phyloP scores from a whole-genome alignment of 2,888 invertebrate species.

The Nomada flava region DNA sequence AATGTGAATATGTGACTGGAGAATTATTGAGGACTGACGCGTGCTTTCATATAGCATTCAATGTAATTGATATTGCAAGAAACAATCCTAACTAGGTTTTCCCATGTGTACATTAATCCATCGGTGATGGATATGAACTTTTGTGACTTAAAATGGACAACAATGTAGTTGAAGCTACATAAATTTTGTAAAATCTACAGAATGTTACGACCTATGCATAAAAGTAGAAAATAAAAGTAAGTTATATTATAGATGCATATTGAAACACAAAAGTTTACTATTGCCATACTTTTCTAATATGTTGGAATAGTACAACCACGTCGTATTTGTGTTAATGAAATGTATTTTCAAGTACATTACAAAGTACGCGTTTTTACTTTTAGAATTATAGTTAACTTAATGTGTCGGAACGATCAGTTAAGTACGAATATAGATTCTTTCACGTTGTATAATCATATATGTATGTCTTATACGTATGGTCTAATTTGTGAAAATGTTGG shows the following conservation, averaged over 20 bases:
- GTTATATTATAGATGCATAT: slow-evolving; percentile 11
- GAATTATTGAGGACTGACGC: slow-evolving; percentile 17
- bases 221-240: slow-evolving; percentile 20
- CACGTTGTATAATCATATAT: slow-evolving; percentile 26
- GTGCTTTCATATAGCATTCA: slow-evolving; percentile 24
- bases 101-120: slow-evolving; percentile 23
- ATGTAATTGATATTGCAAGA: slow-evolving; percentile 19
- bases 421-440: slow-evolving; percentile 27
- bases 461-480: slow-evolving; percentile 6
- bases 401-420: slow-evolving; percentile 22
- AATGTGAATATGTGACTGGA: slow-evolving; percentile 38
- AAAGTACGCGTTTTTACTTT: slow-evolving; percentile 18
- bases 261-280: slow-evolving; percentile 17
- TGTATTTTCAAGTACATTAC: slow-evolving; percentile 8
- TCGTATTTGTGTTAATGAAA: slow-evolving; percentile 21
- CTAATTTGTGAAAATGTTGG: slow-evolving; percentile 13
- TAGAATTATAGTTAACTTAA: slow-evolving; percentile 12
- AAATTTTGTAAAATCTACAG: slow-evolving; percentile 18
- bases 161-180: slow-evolving; percentile 5
- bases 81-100: slow-evolving; percentile 7
- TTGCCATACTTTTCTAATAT: slow-evolving; percentile 16
- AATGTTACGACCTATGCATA: slow-evolving; percentile 17
- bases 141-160: slow-evolving; percentile 15
- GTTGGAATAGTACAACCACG: slow-evolving; percentile 5
- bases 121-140: slow-evolving; percentile 8